Evolutionary conservation across 2,113 vertebrate genomes (phyloP).

Genomic region (Charina bottae): DNA sequence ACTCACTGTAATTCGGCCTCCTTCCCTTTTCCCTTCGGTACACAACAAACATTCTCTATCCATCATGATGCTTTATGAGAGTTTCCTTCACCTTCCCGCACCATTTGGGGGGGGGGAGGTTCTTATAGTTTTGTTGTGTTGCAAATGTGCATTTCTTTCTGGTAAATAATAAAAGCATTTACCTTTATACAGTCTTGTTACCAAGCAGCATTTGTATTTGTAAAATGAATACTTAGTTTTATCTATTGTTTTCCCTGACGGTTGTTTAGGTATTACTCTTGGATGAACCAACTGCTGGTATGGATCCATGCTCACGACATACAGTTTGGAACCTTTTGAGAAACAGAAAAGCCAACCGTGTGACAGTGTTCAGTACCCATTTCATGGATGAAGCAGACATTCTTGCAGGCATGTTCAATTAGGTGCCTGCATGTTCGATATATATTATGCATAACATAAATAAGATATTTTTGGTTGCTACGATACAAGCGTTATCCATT

Average conservation of each 20-base stretch:
- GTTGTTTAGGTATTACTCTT: slow-evolving; percentile 84
- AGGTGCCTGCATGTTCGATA: fast-evolving
- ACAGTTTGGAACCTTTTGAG: slow-evolving; percentile 94
- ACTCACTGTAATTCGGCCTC: background rate
- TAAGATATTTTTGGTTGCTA: background rate
- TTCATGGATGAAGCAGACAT: slow-evolving; percentile 99
- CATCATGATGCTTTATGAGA: background rate
- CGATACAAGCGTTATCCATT: background rate
- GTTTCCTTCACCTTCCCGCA: background rate
- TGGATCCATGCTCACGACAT: slow-evolving; percentile 94
- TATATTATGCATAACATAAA: fast-evolving
- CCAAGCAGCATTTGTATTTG: background rate
- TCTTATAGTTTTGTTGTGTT: background rate
- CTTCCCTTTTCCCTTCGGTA: background rate
- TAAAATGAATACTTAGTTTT: background rate
- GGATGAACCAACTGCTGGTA: slow-evolving; percentile 95
- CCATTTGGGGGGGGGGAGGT: background rate
- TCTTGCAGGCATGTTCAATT: slow-evolving; percentile 82
- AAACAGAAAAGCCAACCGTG: slow-evolving; percentile 76
- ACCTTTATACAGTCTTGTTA: background rate
- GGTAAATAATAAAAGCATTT: background rate
- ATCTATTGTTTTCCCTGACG: background rate
- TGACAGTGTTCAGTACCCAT: slow-evolving; percentile 93
- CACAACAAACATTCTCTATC: background rate
- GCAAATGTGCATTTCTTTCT: too few relatives aligned